phyloP scores from a whole-genome alignment of 2,113 vertebrate species.

The human region DNA sequence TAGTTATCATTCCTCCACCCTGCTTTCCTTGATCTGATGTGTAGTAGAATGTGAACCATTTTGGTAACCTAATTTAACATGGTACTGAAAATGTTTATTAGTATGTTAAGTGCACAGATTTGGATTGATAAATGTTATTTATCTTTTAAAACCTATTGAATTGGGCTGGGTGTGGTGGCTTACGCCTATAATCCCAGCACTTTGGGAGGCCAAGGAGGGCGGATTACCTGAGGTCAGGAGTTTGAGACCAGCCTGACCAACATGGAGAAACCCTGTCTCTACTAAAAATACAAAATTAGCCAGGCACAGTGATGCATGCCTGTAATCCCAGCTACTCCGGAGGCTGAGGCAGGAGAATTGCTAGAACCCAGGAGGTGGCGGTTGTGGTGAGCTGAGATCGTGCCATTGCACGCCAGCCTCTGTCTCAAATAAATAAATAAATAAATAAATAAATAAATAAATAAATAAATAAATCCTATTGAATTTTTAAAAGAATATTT shows the following conservation, averaged over 20 bases:
- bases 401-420: too few relatives aligned
- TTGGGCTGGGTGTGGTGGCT: not conserved
- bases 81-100: not conserved
- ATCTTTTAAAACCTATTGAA: not conserved
- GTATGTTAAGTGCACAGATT: not conserved
- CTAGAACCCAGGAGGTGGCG: too few relatives aligned
- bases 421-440: too few relatives aligned
- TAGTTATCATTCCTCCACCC: not conserved
- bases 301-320: too few relatives aligned
- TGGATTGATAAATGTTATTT: not conserved
- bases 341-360: too few relatives aligned
- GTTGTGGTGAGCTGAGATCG: accelerated
- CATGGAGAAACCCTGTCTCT: too few relatives aligned
- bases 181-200: too few relatives aligned
- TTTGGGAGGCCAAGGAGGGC: too few relatives aligned
- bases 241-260: too few relatives aligned
- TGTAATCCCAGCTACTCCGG: too few relatives aligned
- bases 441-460: not conserved
- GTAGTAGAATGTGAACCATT: not conserved
- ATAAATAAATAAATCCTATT: not conserved
- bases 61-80: not conserved
- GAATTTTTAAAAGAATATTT: not conserved
- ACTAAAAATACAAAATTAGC: too few relatives aligned
- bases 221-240: too few relatives aligned
- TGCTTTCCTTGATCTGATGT: not conserved